Evolutionary conservation across 2,888 invertebrate genomes (phyloP), one percentile per base, ranked within the genome.

Genomic region (Ennomos erosarius): DNA sequence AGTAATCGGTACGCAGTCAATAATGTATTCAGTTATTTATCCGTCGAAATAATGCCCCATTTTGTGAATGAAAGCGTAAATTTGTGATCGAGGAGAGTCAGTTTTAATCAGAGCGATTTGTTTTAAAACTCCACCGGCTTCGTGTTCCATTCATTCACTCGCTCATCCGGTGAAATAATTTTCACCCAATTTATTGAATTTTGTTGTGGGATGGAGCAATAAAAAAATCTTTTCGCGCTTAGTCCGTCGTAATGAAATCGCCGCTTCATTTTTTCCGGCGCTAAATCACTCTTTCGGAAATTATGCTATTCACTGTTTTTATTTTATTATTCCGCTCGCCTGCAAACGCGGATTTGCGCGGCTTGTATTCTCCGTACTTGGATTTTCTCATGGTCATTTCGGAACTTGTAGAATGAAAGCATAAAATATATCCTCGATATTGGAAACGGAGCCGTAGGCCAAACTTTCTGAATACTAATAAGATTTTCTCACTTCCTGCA

Each of bases 81-180:
- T 59, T 64, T 59, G 57, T 50, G 59, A 59, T 60, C 47, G 47
- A 48, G 48, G 48, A 49, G 60, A 56, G 45, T 56, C 64, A 56
- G 62, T 62, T 65, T 68, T 62, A 65, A 68, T 68, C 65, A 63
- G 50, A 57, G 46, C 53, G 55, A 60, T 61, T 56, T 59, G 57
- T 55, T 65, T 62, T 59, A 62, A 57, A 65, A 48, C 58, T 39
- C 55, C 44, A 36, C 55, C 51, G 40, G 40, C 52, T 45, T 46
- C 55, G 42, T 53, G 46, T 58, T 58, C 45, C 60, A 62, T 66
- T 62, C 60, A 62, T 66, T 62, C 58, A 55, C 33, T 65, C 65
- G 49, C 62, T 70, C 68, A 63, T 68, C 62, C 64, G 62, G 61
- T 68, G 60, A 65, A 71, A 74, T 70, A 60, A 73, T 70, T 72